Conservation (phyloP, 37 sponge, comb jelly and placozoan genomes). For the Oopsacas minuta region DNA sequence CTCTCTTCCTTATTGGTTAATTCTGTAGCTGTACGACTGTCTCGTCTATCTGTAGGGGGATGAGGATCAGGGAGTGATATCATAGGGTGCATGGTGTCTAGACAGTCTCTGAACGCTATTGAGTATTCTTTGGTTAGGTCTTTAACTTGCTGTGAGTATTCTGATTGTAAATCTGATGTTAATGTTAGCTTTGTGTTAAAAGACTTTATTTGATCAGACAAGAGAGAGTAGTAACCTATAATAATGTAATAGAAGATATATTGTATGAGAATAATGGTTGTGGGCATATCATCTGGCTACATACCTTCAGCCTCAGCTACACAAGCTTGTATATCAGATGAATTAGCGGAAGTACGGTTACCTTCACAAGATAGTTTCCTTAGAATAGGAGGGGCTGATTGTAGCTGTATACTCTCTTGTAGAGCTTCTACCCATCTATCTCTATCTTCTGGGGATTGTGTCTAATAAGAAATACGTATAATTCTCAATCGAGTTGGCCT, state of each 20-base stretch:
- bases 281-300: too few relatives aligned
- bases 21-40: conserved; percentile 8
- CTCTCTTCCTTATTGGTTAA: neutral
- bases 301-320: neutral
- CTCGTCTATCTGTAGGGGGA: neutral
- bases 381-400: conserved; percentile 8
- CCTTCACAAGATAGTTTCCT: conserved; percentile 16
- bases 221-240: neutral
- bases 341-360: neutral
- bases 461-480: conserved; percentile 15
- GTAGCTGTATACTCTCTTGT: conserved; percentile 51
- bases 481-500: neutral
- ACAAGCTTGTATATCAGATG: neutral
- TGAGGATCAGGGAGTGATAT: neutral
- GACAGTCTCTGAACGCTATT: neutral
- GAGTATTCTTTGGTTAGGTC: neutral
- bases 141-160: neutral
- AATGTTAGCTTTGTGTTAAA: neutral
- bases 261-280: too few relatives aligned
- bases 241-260: neutral
- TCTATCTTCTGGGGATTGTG: conserved; percentile 62
- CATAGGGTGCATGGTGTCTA: neutral
- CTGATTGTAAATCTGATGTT: neutral
- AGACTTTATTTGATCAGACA: neutral
- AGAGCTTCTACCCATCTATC: conserved; percentile 76